A percentile compares a stretch with the other conserved stretches of the same genome.
These are phyloP conservation scores for Pristiophorus japonicus DNA, from an alignment of 2,113 vertebrate species.

Conservation along the genomic window DNA sequence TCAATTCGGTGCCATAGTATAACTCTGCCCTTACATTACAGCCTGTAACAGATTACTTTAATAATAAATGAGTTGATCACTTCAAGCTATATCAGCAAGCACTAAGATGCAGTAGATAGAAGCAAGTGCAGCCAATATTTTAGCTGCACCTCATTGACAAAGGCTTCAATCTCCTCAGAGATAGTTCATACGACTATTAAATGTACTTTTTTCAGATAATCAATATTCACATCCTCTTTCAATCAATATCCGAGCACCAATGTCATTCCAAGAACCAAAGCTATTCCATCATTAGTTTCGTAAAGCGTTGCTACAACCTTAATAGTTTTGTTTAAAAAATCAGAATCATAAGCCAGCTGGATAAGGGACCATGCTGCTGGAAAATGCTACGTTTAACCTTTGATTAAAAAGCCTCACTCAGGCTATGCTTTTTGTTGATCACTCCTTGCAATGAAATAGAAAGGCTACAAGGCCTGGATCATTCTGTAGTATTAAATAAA, in stretches of 20 bases:
- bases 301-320: not conserved
- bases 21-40: not conserved
- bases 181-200: not conserved
- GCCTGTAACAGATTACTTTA: not conserved
- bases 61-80: not conserved
- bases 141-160: not conserved
- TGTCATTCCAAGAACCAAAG: not conserved
- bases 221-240: slow-evolving; percentile 19
- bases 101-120: not conserved
- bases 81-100: not conserved
- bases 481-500: not conserved
- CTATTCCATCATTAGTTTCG: not conserved
- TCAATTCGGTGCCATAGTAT: not conserved
- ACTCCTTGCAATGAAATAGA: not conserved
- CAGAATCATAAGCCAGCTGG: not conserved
- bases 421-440: no score
- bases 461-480: not conserved
- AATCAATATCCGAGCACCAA: no score
- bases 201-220: not conserved
- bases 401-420: not conserved
- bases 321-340: not conserved
- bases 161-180: no score
- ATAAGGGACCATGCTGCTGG: not conserved
- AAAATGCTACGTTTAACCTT: not conserved
- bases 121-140: not conserved